Percentiles rank a stretch among this genome's conserved stretches.
Evolutionary conservation across 2,888 invertebrate species (phyloP).

Genomic region (Cantharis lateralis): DNA sequence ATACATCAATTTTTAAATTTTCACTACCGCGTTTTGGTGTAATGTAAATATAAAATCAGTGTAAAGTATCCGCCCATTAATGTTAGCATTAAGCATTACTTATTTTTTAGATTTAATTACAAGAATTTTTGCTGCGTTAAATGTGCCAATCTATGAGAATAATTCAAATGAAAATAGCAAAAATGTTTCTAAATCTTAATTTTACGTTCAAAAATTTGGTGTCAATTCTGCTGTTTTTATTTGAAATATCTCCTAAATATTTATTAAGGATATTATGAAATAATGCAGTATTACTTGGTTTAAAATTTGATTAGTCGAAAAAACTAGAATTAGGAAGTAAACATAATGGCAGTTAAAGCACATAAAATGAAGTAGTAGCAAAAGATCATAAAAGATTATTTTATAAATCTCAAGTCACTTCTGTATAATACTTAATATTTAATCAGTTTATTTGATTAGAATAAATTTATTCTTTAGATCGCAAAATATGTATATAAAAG

Average conservation of each 20-base stretch:
- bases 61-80: conserved; percentile 44
- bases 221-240: not conserved
- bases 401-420: not conserved
- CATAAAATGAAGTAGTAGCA: not conserved
- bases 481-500: not conserved
- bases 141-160: not conserved
- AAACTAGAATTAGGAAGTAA: not conserved
- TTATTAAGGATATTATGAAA: not conserved
- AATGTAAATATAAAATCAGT: conserved; percentile 31
- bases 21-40: not conserved
- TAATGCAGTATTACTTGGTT: not conserved
- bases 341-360: not conserved
- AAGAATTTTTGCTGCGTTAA: not conserved
- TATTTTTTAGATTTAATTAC: not conserved
- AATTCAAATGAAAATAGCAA: not conserved
- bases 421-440: not conserved
- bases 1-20: not conserved
- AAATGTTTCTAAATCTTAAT: not conserved
- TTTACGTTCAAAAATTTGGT: not conserved
- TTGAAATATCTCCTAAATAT: not conserved
- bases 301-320: not conserved
- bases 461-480: not conserved
- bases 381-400: not conserved
- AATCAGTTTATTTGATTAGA: not conserved
- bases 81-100: conserved; percentile 25